Percentiles rank a stretch among this genome's conserved stretches.
These are phyloP conservation scores for Philaethria dido DNA, from an alignment of 2,888 invertebrate genomes.

Conservation along the genomic window DNA sequence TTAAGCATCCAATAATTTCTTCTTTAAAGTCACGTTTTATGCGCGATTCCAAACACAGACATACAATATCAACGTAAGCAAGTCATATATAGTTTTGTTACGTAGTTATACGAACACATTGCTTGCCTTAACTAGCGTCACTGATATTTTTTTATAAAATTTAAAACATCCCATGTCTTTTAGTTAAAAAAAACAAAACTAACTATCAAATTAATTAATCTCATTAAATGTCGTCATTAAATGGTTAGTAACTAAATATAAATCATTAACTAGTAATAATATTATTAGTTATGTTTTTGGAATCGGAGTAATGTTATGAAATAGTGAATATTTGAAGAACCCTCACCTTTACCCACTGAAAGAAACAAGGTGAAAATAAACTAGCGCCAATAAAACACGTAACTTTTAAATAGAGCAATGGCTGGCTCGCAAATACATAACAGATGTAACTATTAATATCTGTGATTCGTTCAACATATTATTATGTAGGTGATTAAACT, in stretches of 20 bases:
- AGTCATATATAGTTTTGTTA: slow-evolving; percentile 32
- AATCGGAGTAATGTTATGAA: neutral
- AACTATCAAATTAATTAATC: too few species aligned
- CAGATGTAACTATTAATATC: slow-evolving; percentile 37
- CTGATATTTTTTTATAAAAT: neutral
- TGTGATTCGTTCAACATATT: slow-evolving; percentile 26
- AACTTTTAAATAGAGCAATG: slow-evolving; percentile 39
- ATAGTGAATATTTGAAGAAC: slow-evolving; percentile 15
- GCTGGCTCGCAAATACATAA: slow-evolving; percentile 34
- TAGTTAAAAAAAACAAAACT: too few species aligned
- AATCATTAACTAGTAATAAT: too few species aligned
- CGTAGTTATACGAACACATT: slow-evolving; percentile 17
- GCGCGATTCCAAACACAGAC: neutral
- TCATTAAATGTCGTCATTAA: too few species aligned
- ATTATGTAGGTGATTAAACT: slow-evolving; percentile 13
- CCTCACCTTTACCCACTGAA: slow-evolving; percentile 36
- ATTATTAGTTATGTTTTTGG: neutral
- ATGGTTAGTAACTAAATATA: too few species aligned
- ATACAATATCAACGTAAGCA: slow-evolving; percentile 26
- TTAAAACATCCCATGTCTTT: too few species aligned
- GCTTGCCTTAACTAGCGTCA: slow-evolving; percentile 26
- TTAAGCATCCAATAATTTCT: slow-evolving; percentile 44
- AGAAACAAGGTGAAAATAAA: slow-evolving; percentile 32
- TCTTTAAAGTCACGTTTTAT: slow-evolving; percentile 42
- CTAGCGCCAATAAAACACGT: slow-evolving; percentile 28